Evolutionary conservation across 92 coral and sea anemone genomes (phyloP).

Genomic region (Bergia sp.): DNA sequence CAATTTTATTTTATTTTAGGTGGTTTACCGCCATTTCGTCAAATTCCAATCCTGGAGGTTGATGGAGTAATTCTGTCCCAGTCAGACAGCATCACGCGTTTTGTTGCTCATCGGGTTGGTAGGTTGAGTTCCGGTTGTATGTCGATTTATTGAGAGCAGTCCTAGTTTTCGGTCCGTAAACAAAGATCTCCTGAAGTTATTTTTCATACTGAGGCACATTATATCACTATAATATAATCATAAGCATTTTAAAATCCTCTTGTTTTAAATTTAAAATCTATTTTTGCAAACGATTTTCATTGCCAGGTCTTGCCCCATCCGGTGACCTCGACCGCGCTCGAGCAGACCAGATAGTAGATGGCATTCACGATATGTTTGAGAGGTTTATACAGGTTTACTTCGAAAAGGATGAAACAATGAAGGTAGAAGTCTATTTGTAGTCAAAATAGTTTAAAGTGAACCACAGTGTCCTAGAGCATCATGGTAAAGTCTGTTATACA

Average conservation of each 20-base stretch:
- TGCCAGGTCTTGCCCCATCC: conserved; percentile 48
- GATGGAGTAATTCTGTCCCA: conserved; percentile 20
- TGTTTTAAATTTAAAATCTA: background rate
- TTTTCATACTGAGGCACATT: background rate
- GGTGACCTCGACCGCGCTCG: conserved; percentile 34
- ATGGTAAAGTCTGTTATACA: background rate
- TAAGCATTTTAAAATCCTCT: background rate
- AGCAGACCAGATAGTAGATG: conserved; percentile 50
- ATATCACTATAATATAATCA: background rate
- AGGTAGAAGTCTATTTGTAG: conserved; percentile 2
- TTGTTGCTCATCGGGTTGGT: conserved; percentile 18
- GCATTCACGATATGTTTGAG: conserved; percentile 24
- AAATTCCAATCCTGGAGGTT: conserved; percentile 21
- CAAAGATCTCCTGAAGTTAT: too few species aligned
- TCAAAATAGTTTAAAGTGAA: background rate
- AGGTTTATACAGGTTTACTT: conserved; percentile 25
- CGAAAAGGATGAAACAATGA: conserved; percentile 47
- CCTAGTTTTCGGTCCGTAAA: too few species aligned
- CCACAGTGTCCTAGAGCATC: background rate
- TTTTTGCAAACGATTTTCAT: background rate
- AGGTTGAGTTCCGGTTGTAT: background rate
- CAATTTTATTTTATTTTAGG: background rate
- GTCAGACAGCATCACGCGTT: conserved; percentile 21
- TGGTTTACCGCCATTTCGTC: conserved; percentile 31
- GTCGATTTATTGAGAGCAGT: too few species aligned